phyloP scores from a whole-genome alignment of 1,140 invertebrate species.

The Dendroctonus ponderosae region DNA sequence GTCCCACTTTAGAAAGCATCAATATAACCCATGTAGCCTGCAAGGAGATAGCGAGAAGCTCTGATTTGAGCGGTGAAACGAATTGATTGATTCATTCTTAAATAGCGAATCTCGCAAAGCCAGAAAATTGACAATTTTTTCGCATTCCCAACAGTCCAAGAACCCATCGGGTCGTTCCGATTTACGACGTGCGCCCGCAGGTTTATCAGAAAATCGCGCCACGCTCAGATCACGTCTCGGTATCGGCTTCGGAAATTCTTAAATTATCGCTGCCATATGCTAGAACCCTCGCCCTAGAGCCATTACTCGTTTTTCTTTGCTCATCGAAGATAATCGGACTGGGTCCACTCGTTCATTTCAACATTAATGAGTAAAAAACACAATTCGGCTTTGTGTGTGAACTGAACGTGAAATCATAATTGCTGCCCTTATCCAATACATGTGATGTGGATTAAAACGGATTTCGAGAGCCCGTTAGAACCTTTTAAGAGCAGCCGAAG shows the following conservation, averaged over 20 bases:
- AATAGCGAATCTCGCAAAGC: too few relatives aligned
- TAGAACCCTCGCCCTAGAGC: conserved; percentile 22
- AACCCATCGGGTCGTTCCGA: conserved; percentile 2
- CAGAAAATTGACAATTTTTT: too few relatives aligned
- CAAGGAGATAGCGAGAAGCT: too few relatives aligned
- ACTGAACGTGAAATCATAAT: too few relatives aligned
- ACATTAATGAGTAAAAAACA: conserved; percentile 31
- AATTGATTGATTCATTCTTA: too few relatives aligned
- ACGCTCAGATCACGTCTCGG: conserved; percentile 30
- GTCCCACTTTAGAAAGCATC: too few relatives aligned
- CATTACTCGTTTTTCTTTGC: neutral
- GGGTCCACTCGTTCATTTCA: conserved; percentile 21
- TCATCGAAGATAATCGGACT: conserved; percentile 20
- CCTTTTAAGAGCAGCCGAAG: too few relatives aligned
- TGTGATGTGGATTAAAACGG: too few relatives aligned
- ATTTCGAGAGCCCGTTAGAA: too few relatives aligned
- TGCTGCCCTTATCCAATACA: too few relatives aligned
- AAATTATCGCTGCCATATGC: conserved; percentile 32
- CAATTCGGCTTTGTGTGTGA: conserved; percentile 2
- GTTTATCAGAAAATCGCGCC: conserved; percentile 29
- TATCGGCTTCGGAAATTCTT: conserved; percentile 34
- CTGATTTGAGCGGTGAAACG: too few relatives aligned
- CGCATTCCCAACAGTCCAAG: neutral
- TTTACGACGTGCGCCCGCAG: conserved; percentile 30
- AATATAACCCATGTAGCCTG: too few relatives aligned